phyloP scores from a whole-genome alignment of 2,888 invertebrate species.

The Shargacucullia verbasci region DNA sequence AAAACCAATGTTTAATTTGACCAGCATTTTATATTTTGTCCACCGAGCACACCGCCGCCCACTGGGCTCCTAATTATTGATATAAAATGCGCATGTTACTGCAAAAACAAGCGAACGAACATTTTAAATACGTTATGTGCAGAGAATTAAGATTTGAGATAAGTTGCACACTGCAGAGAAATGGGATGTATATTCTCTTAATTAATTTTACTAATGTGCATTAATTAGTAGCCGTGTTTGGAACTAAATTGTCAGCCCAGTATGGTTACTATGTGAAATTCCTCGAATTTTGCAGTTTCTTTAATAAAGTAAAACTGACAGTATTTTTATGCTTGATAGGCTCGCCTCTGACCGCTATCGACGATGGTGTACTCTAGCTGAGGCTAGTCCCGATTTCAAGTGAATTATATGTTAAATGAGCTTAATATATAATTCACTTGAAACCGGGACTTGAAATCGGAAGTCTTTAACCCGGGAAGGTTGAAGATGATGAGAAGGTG shows the following conservation, averaged over 20 bases:
- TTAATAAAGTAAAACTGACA: too few species aligned
- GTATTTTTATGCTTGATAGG: too few species aligned
- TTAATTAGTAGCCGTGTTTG: not conserved
- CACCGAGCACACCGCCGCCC: slow-evolving; percentile 12
- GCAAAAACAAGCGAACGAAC: slow-evolving; percentile 11
- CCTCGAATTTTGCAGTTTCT: too few species aligned
- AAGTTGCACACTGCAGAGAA: slow-evolving; percentile 1
- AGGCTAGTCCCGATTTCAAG: too few species aligned
- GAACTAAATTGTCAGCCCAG: not conserved
- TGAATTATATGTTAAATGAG: too few species aligned
- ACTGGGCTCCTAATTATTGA: slow-evolving; percentile 22
- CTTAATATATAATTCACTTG: too few species aligned
- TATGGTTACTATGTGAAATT: not conserved
- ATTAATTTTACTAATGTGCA: not conserved
- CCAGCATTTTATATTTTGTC: too few species aligned
- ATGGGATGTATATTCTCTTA: not conserved
- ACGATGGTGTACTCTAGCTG: too few species aligned
- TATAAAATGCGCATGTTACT: slow-evolving; percentile 24
- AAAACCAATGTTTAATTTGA: not conserved
- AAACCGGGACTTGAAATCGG: too few species aligned
- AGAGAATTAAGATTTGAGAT: slow-evolving; percentile 20
- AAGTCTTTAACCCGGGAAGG: too few species aligned
- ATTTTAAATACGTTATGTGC: slow-evolving; percentile 16
- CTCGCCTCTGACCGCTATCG: too few species aligned
- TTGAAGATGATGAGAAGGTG: too few species aligned